phyloP scores from a whole-genome alignment of 2,888 invertebrate species.

The Gryllus longicercus region DNA sequence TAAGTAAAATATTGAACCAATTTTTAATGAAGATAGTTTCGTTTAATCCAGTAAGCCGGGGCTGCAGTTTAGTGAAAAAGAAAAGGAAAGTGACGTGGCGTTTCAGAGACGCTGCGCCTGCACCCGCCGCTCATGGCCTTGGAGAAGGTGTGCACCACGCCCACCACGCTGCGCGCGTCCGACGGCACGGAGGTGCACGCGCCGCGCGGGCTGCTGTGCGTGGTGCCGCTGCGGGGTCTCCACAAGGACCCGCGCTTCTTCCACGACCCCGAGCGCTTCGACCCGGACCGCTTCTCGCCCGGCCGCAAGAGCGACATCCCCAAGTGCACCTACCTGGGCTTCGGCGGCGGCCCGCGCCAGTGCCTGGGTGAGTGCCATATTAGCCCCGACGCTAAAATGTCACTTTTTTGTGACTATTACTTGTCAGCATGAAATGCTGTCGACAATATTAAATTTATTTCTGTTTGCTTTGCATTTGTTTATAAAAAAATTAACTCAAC shows the following conservation, averaged over 20 bases:
- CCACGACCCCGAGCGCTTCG: not conserved
- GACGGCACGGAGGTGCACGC: not conserved
- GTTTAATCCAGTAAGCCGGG: no score
- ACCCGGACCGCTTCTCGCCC: not conserved
- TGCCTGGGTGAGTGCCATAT: not conserved
- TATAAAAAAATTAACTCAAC: no score
- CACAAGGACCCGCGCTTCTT: not conserved
- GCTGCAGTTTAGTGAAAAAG: no score
- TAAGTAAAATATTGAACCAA: no score
- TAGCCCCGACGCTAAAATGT: no score
- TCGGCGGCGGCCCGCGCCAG: not conserved
- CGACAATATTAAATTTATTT: no score
- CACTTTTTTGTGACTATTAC: no score
- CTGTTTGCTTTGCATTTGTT: no score
- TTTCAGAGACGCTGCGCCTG: not conserved
- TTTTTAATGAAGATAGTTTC: no score
- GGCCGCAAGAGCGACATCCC: not conserved
- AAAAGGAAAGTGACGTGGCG: not conserved
- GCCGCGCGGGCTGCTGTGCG: not conserved
- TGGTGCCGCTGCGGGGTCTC: not conserved
- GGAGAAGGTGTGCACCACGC: not conserved
- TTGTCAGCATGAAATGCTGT: no score
- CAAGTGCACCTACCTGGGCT: not conserved
- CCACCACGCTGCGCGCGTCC: not conserved
- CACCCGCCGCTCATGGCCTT: not conserved